Evolutionary conservation across 2,113 vertebrate genomes (phyloP), one percentile per base, ranked within the genome.

Genomic region (Octodon degus): DNA sequence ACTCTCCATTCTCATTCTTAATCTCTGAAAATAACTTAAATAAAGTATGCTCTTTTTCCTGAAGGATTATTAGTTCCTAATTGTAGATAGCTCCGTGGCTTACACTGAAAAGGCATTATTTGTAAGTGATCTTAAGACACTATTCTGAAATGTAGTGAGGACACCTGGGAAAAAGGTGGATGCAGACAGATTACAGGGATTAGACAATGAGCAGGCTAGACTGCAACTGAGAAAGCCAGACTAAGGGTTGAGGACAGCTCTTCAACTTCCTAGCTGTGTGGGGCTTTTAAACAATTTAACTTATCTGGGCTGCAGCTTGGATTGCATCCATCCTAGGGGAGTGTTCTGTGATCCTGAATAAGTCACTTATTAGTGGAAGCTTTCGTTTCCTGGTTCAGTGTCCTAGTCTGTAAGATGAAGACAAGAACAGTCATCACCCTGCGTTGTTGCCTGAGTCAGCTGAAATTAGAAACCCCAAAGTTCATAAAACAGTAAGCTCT

Each of bases 251-350:
- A 53, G 13, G 47, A 14, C 1, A 50, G 5, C 47, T 87, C n/a
- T 40, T 65, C 25, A 32, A 1, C 4, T 85, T 32, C 6, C 10
- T n/a, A 20, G 37, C 27, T 67, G 1, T 55, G 30, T 67, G 58
- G 65, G 68, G 20, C 30, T 20, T 7, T 55, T 40, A 55, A 47
- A 25, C 12, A 50, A 55, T 19, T n/a, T 63, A 55, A 34, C 24
- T 88, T 60, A 24, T 25, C 6, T 70, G 37, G 80, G 68, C 30
- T 63, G 2, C 7, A 37, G 37, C 3, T 47, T 72, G 67, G 86
- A 53, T 58, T 10, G 9, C 4, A 10, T 24, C 3, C 6, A 0
- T 0, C 5, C 11, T 12, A 0, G 25, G 7, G 50, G 20, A 20
- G 30, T 63, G 25, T 4, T 14, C 27, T 88, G 34, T 17, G 20